Conservation (phyloP, 2,797 vertebrate genomes). For the Sebastes hubbsi region DNA sequence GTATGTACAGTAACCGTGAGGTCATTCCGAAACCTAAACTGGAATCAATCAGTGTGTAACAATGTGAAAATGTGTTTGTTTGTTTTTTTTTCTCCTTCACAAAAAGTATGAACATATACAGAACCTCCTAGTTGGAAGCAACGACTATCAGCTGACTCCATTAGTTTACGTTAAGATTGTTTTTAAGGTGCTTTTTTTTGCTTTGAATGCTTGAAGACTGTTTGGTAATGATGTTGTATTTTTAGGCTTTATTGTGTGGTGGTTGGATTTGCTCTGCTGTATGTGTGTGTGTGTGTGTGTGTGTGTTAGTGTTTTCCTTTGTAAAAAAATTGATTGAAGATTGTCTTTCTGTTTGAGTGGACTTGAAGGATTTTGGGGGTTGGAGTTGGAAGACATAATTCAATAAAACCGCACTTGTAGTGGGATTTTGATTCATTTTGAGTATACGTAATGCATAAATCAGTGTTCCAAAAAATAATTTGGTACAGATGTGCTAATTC, state of each 20-base stretch:
- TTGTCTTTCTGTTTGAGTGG: conserved; percentile 27
- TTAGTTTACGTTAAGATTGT: not conserved
- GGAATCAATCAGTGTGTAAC: conserved; percentile 26
- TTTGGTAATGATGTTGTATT: conserved; percentile 45
- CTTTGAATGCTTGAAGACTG: conserved; percentile 37
- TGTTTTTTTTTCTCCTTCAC: not conserved
- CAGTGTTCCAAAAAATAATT: not conserved
- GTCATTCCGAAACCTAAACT: conserved; percentile 30
- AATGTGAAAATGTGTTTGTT: conserved; percentile 11
- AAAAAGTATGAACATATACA: conserved; percentile 30
- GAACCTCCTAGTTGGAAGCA: conserved; percentile 9
- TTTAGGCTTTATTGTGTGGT: conserved; percentile 41
- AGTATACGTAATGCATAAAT: not conserved
- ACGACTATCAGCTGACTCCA: conserved; percentile 23
- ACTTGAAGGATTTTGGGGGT: not conserved
- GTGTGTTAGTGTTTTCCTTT: conserved; percentile 29
- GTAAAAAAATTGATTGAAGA: conserved; percentile 6
- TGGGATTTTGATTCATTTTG: not conserved
- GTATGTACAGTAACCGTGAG: conserved; percentile 1
- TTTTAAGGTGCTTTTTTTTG: conserved; percentile 22
- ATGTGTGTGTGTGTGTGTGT: conserved; percentile 18
- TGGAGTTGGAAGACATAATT: not conserved
- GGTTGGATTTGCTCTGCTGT: conserved; percentile 48
- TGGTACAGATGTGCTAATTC: not conserved
- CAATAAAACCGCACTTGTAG: conserved; percentile 12